Percentiles rank a stretch among this genome's conserved stretches.
These are phyloP conservation scores for Autographa pulchrina DNA, from an alignment of 2,888 invertebrate species.

Conservation along the genomic window DNA sequence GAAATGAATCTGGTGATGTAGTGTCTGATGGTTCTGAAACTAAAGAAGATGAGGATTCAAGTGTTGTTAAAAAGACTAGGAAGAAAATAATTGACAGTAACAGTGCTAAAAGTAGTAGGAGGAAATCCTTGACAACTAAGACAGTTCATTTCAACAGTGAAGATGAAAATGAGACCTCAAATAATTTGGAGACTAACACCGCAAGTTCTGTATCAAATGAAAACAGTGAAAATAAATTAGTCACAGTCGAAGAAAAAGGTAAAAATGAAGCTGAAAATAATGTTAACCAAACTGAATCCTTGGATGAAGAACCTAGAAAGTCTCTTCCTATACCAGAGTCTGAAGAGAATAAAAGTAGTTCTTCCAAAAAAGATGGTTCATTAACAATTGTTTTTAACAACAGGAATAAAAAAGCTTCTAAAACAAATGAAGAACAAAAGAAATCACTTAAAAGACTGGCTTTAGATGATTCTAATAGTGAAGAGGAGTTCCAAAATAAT, in stretches of 20 bases:
- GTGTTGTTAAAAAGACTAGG: conserved; percentile 7
- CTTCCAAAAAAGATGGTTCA: conserved; percentile 9
- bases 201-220: conserved; percentile 3
- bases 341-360: conserved; percentile 37
- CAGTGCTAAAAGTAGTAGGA: background rate
- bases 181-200: background rate
- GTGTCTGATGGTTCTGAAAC: conserved; percentile 19
- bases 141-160: background rate
- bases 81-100: conserved; percentile 13
- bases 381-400: background rate
- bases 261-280: background rate
- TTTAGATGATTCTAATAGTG: background rate
- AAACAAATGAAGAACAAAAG: no score
- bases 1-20: background rate
- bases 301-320: background rate
- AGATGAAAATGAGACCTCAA: background rate
- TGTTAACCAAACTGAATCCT: background rate
- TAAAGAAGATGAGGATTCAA: conserved; percentile 2
- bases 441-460: background rate
- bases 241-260: background rate
- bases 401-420: background rate
- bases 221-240: conserved; percentile 20
- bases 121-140: background rate
- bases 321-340: conserved; percentile 18
- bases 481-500: background rate